Conservation (phyloP, 2,888 invertebrate species). For the Abrostola tripartita region DNA sequence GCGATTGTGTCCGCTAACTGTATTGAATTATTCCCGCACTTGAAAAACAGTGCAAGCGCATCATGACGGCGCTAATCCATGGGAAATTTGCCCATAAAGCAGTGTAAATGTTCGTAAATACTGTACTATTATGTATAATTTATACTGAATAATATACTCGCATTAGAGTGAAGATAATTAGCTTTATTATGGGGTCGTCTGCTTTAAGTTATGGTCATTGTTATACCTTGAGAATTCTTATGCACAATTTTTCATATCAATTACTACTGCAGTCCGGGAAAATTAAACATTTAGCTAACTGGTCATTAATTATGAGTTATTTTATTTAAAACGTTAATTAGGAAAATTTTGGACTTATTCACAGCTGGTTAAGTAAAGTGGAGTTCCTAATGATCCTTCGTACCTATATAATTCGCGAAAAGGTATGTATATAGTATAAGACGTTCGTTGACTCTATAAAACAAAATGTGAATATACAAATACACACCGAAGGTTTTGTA, state of each 20-base stretch:
- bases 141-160: slow-evolving; percentile 47
- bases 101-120: slow-evolving; percentile 55
- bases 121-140: slow-evolving; percentile 56
- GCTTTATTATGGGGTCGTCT: slow-evolving; percentile 18
- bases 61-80: slow-evolving; percentile 65
- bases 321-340: slow-evolving; percentile 18
- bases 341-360: slow-evolving; percentile 5
- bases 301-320: slow-evolving; percentile 38
- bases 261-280: slow-evolving; percentile 9
- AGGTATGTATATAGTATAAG: no score
- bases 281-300: slow-evolving; percentile 6
- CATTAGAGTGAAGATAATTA: slow-evolving; percentile 48
- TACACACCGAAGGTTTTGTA: neutral
- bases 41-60: slow-evolving; percentile 59
- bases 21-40: slow-evolving; percentile 69
- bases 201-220: slow-evolving; percentile 29
- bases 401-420: neutral
- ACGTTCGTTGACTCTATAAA: no score
- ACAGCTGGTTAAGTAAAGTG: neutral
- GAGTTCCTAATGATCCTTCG: slow-evolving; percentile 7
- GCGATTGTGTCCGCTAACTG: slow-evolving; percentile 65
- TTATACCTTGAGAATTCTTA: slow-evolving; percentile 32
- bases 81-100: slow-evolving; percentile 66
- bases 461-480: no score
- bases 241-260: slow-evolving; percentile 9